These are phyloP conservation scores for Guaruba guarouba DNA, from an alignment of 2,113 vertebrate species.

Conservation along the genomic window DNA sequence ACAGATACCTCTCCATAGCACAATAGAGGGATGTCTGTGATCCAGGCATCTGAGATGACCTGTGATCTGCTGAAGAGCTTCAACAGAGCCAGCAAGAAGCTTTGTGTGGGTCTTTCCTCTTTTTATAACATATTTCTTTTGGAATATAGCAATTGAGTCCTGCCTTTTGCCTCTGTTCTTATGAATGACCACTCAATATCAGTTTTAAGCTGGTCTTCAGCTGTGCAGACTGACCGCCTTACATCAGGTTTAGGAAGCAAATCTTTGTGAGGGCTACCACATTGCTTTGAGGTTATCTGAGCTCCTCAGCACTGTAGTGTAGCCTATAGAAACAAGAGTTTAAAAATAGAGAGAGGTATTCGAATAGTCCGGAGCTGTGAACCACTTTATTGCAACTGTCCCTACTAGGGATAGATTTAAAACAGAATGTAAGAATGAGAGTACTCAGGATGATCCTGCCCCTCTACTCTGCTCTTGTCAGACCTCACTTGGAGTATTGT, in stretches of 20 bases:
- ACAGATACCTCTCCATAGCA: not conserved
- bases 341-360: not conserved
- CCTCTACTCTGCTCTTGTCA: too few relatives aligned
- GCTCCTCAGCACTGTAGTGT: not conserved
- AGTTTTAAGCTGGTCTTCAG: not conserved
- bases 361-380: not conserved
- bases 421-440: not conserved
- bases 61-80: not conserved
- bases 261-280: not conserved
- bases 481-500: too few relatives aligned
- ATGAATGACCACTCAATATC: not conserved
- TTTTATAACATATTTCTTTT: not conserved
- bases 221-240: not conserved
- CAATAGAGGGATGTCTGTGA: not conserved
- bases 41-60: not conserved
- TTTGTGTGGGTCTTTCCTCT: not conserved
- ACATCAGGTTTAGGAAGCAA: not conserved
- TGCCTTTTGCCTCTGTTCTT: not conserved
- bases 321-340: not conserved
- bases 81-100: not conserved
- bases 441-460: not conserved
- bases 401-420: not conserved
- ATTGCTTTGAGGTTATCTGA: not conserved
- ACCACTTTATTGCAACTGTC: not conserved
- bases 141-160: not conserved